A percentile compares a stretch with the other conserved stretches of the same genome.
phyloP scores from a whole-genome alignment of 1,140 invertebrate species.

The Drosophila lacertosa region DNA sequence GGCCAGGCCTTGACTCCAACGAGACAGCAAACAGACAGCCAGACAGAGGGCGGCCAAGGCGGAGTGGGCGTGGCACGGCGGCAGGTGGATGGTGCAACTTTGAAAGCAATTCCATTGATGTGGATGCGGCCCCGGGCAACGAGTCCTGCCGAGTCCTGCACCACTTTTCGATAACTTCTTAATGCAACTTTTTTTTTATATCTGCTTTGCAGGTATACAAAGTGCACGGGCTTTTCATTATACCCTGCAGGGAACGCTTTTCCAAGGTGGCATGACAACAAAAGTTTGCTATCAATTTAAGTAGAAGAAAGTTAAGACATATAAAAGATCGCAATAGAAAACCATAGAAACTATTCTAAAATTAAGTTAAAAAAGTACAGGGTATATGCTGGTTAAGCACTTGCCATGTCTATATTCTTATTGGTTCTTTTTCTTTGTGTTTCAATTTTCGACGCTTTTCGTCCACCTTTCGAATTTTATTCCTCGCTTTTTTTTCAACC shows the following conservation, averaged over 20 bases:
- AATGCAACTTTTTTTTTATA: slow-evolving; percentile 65
- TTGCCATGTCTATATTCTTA: background rate
- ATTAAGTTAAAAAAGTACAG: background rate
- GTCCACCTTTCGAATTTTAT: slow-evolving; percentile 13
- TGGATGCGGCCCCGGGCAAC: slow-evolving; percentile 29
- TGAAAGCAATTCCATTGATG: slow-evolving; percentile 64
- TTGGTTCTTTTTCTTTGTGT: background rate
- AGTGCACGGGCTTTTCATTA: slow-evolving; percentile 11
- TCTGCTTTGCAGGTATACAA: slow-evolving; percentile 64
- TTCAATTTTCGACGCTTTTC: background rate
- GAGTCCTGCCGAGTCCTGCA: slow-evolving; percentile 36
- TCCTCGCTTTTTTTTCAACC: slow-evolving; percentile 37
- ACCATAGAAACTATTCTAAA: background rate
- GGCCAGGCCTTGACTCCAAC: slow-evolving; percentile 55
- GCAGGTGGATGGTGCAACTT: slow-evolving; percentile 14
- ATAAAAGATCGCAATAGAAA: no score
- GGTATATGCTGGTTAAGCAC: background rate
- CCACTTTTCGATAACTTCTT: slow-evolving; percentile 81
- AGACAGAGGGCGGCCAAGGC: slow-evolving; percentile 18
- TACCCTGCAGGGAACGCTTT: slow-evolving; percentile 8
- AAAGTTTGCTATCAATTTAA: no score
- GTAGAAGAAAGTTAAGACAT: no score
- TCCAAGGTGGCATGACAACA: no score
- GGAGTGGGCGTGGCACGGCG: background rate
- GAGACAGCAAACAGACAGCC: slow-evolving; percentile 48